Evolutionary conservation across 2,888 invertebrate genomes (phyloP).

Genomic region (Perdita meconis): DNA sequence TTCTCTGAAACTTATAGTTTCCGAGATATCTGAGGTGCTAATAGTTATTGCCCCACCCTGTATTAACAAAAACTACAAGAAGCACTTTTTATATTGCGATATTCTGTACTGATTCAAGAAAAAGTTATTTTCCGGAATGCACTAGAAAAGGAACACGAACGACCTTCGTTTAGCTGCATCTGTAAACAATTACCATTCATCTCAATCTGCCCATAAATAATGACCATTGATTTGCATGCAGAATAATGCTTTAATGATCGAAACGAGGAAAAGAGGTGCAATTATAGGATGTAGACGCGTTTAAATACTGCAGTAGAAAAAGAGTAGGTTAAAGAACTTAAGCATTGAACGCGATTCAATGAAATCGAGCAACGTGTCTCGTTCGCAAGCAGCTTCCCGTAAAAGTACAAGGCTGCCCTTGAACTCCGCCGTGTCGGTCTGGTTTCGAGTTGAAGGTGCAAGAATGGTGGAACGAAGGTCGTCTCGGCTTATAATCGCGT

Average conservation of each 20-base stretch:
- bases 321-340: neutral
- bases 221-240: slow-evolving; percentile 1
- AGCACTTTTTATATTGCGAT: too few species aligned
- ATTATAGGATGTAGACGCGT: neutral
- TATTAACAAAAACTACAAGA: too few species aligned
- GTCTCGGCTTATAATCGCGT: slow-evolving; percentile 35
- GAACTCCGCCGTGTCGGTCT: slow-evolving; percentile 60
- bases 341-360: neutral
- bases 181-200: neutral
- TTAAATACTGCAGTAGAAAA: neutral
- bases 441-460: slow-evolving; percentile 50
- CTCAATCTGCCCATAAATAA: slow-evolving; percentile 2
- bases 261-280: neutral
- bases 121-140: neutral
- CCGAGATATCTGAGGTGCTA: too few species aligned
- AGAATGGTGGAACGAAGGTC: slow-evolving; percentile 66
- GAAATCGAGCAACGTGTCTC: slow-evolving; percentile 8
- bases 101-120: too few species aligned
- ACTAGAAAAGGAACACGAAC: neutral
- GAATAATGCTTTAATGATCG: neutral
- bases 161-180: neutral
- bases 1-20: too few species aligned
- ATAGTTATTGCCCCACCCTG: too few species aligned
- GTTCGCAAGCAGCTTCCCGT: slow-evolving; percentile 41
- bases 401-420: slow-evolving; percentile 52